phyloP scores from a whole-genome alignment of 2,888 invertebrate genomes.

The Nomada lathburiana region DNA sequence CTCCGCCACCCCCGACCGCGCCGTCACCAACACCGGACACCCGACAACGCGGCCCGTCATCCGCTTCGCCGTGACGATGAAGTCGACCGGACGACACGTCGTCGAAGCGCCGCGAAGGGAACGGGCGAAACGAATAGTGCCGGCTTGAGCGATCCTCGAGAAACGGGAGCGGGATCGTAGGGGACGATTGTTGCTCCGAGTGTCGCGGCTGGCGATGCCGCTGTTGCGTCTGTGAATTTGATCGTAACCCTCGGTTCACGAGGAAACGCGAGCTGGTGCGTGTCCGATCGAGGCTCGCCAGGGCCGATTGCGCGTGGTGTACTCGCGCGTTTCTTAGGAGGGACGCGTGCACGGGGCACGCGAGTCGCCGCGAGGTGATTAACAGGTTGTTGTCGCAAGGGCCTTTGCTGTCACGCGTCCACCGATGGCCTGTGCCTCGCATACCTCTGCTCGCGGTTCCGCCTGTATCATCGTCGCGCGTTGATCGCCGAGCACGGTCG shows the following conservation, averaged over 20 bases:
- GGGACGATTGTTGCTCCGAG: no score
- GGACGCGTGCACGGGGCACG: slow-evolving; percentile 48
- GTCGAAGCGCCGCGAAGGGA: not conserved
- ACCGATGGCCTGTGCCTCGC: not conserved
- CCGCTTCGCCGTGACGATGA: slow-evolving; percentile 1
- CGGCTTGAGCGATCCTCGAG: not conserved
- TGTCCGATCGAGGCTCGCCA: not conserved
- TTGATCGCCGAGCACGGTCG: not conserved
- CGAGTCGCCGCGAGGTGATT: slow-evolving; percentile 60
- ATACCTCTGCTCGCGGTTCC: no score
- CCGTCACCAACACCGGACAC: slow-evolving; percentile 37
- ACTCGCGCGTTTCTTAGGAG: slow-evolving; percentile 42
- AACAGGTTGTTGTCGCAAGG: slow-evolving; percentile 69
- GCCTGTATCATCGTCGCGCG: no score
- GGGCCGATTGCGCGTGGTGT: slow-evolving; percentile 24
- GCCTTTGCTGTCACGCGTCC: slow-evolving; percentile 43
- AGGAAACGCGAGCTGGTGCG: not conserved
- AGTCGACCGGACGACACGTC: not conserved
- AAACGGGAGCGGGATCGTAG: not conserved
- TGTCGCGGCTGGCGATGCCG: not conserved
- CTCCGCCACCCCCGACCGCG: slow-evolving; percentile 1
- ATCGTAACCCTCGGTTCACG: not conserved
- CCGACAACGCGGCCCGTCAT: slow-evolving; percentile 24
- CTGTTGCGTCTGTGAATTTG: not conserved
- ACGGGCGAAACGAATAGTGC: not conserved